Evolutionary conservation across 2,797 vertebrate genomes (phyloP), one percentile per base, ranked within the genome.

Genomic region (Pseudochirops cupreus): DNA sequence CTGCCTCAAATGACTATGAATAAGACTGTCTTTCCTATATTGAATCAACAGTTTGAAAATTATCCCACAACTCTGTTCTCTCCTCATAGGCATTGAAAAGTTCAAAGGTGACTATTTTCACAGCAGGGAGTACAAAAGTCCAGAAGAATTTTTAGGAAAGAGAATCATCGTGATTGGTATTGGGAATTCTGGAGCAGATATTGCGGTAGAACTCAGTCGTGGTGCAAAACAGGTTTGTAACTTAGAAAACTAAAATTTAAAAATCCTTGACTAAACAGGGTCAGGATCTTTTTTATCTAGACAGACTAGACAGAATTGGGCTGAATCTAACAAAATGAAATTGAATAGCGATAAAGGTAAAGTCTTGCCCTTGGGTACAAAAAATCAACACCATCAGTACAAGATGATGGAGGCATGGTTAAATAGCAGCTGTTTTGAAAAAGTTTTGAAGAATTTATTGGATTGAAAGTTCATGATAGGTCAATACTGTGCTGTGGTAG

Each of bases 181-280:
- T 0, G 99, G 99, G 16, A 99, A 99, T 94, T 99, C 99, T 0
- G 99, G 99, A 50, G 99, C 98, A 4, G 99, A 99, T 94, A 98
- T 99, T 55, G 99, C 99, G 0, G 99, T 99, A 96, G 99, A 99
- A 97, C 98, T 99, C 54, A 99, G 99, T 95, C 98, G 98, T 94
- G 97, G 93, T 4, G 99, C 99, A 96, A 92, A 99, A 91, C 99
- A 99, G 99, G 99, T 99, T 59, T 97, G 98, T 93, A 52, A n/a
- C 14, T 1, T 29, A 4, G 91, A 54, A 92, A 67, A 67, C 4
- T 33, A 18, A n/a, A 74, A n/a, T 18, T 13, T 14, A 74, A 33
- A 39, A 82, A 82, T 46, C 16, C 1, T 46, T 82, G n/a, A 82
- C n/a, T 58, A 57, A 74, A 74, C 6, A 24, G 18, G 24, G 14